A percentile compares a stretch with the other conserved stretches of the same genome.
These are phyloP conservation scores for Sebastes hubbsi DNA, from an alignment of 2,797 vertebrate species.

Conservation along the genomic window DNA sequence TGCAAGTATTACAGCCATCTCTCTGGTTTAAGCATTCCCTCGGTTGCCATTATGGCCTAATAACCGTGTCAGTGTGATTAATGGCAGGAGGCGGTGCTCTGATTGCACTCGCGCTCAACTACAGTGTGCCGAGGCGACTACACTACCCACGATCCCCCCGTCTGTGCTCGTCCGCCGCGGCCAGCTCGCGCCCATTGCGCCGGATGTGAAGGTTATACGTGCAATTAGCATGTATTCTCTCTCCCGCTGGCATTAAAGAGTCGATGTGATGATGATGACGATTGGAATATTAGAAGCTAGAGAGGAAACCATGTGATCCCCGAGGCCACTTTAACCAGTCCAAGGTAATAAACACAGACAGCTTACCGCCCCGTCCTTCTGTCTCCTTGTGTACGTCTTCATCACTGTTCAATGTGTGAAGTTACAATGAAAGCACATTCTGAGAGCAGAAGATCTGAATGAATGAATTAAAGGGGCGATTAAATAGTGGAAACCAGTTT, in stretches of 20 bases:
- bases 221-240: constrained; percentile 1
- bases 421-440: not conserved
- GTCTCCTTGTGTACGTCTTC: not conserved
- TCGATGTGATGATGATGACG: not conserved
- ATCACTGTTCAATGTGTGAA: not conserved
- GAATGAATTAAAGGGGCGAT: not conserved
- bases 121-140: constrained; percentile 47
- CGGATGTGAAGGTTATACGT: constrained; percentile 32
- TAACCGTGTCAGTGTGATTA: constrained; percentile 78
- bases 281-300: constrained; percentile 26
- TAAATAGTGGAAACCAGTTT: not conserved
- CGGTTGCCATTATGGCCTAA: constrained; percentile 74
- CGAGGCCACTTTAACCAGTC: constrained; percentile 14
- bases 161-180: not conserved
- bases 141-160: constrained; percentile 56
- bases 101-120: constrained; percentile 62
- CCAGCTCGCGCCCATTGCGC: not conserved
- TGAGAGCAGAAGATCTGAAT: too few species aligned
- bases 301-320: constrained; percentile 13
- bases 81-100: constrained; percentile 54
- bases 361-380: not conserved
- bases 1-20: constrained; percentile 68
- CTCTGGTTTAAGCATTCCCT: constrained; percentile 71
- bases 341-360: constrained; percentile 23
- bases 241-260: constrained; percentile 27